Conservation (phyloP, 2,797 vertebrate genomes). For the Mustela erminea region DNA sequence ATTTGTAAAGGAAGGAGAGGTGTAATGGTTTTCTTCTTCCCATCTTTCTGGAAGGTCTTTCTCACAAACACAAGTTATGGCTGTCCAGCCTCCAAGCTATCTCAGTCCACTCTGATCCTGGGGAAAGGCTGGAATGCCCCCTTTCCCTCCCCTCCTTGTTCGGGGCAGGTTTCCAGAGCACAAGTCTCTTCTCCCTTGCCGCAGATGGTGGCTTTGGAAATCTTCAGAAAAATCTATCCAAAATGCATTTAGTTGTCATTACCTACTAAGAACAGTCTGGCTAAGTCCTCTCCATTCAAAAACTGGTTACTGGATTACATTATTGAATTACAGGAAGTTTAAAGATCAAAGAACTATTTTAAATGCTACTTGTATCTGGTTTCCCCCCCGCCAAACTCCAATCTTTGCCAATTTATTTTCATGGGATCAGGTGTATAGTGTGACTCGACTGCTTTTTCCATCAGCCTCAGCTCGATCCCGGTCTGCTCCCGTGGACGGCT, state of each 20-base stretch:
- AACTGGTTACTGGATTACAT: background rate
- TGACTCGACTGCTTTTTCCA: background rate
- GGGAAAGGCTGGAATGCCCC: background rate
- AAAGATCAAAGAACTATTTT: conserved; percentile 3
- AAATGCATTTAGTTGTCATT: background rate
- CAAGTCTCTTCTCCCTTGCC: background rate
- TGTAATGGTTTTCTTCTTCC: background rate
- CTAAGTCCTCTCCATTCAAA: conserved; percentile 20
- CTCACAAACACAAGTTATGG: background rate
- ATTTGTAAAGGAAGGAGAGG: background rate
- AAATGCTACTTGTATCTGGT: background rate
- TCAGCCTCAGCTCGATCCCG: background rate
- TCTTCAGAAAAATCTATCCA: conserved; percentile 6
- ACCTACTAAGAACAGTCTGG: background rate
- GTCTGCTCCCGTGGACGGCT: background rate
- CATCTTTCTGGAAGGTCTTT: background rate
- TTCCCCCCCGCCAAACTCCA: background rate
- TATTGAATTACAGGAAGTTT: background rate
- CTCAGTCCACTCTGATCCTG: background rate
- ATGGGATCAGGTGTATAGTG: background rate
- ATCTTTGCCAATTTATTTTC: background rate
- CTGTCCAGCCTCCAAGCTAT: background rate
- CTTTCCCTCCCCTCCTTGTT: background rate
- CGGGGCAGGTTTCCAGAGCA: background rate
- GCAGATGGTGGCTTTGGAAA: background rate